Evolutionary conservation across 2,888 invertebrate genomes (phyloP).

Genomic region (Lepidocyrtoides sp.): DNA sequence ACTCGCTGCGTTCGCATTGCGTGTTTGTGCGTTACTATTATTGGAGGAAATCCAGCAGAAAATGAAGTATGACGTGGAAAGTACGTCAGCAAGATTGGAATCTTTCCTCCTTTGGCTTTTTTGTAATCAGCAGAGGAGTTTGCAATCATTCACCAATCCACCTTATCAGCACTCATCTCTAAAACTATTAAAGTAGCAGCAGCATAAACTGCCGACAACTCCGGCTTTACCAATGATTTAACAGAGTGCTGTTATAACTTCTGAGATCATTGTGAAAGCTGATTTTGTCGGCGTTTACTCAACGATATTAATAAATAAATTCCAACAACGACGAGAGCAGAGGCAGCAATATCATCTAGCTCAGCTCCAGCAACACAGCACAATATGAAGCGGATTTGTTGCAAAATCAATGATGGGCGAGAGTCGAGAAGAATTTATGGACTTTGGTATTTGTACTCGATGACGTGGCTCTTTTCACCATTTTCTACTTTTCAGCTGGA

Average conservation of each 20-base stretch:
- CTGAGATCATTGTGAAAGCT: constrained; percentile 84
- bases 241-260: constrained; percentile 81
- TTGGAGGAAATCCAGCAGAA: neutral
- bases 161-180: constrained; percentile 26
- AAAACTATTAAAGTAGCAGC: neutral
- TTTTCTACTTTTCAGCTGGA: neutral
- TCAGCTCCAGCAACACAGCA: neutral
- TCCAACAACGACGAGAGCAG: constrained; percentile 27
- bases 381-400: constrained; percentile 15
- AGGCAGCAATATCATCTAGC: neutral
- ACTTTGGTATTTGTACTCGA: constrained; percentile 14
- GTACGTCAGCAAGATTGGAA: constrained; percentile 19
- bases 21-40: neutral
- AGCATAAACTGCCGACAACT: constrained; percentile 80
- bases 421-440: neutral
- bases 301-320: constrained; percentile 47
- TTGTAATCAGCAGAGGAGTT: constrained; percentile 34
- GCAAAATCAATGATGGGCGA: constrained; percentile 5
- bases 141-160: neutral
- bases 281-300: constrained; percentile 81
- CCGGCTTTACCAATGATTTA: constrained; percentile 83
- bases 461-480: neutral
- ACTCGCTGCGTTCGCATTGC: neutral
- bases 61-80: constrained; percentile 4
- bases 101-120: constrained; percentile 15